These are phyloP conservation scores for Leptosomus discolor DNA, from an alignment of 2,113 vertebrate species.

Conservation along the genomic window DNA sequence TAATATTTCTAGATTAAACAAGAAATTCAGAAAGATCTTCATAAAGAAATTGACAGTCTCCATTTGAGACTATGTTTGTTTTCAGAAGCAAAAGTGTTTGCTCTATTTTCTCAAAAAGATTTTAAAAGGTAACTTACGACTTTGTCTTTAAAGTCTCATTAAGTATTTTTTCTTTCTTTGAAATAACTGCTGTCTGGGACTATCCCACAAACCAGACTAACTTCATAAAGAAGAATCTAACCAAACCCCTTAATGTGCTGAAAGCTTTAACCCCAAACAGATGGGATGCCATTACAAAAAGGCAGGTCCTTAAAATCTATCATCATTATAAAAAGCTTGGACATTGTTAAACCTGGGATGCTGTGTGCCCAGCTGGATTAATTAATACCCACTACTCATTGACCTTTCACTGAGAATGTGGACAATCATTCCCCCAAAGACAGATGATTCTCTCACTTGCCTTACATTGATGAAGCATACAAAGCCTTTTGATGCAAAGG, in stretches of 20 bases:
- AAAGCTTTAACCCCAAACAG: conserved; percentile 51
- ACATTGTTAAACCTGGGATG: conserved; percentile 67
- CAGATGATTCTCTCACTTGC: conserved; percentile 61
- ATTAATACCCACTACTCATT: conserved; percentile 75
- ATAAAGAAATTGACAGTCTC: background rate
- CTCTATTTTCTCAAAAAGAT: background rate
- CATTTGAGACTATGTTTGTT: background rate
- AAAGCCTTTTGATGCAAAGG: conserved; percentile 23
- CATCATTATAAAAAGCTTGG: conserved; percentile 65
- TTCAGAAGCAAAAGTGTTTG: background rate
- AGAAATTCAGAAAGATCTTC: background rate
- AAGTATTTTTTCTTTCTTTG: background rate
- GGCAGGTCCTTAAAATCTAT: conserved; percentile 64
- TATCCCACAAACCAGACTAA: background rate
- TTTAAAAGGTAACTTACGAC: background rate
- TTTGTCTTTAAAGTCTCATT: background rate
- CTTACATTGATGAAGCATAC: conserved; percentile 47
- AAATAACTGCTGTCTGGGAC: background rate
- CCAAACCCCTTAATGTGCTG: background rate
- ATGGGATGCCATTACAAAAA: conserved; percentile 64
- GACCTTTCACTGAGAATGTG: conserved; percentile 69
- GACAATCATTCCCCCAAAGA: conserved; percentile 67
- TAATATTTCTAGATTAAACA: background rate
- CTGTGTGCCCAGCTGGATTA: conserved; percentile 72
- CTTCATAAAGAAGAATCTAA: background rate